These are phyloP conservation scores for Dicerorhinus sumatrensis DNA, from an alignment of 2,113 vertebrate species.

Conservation along the genomic window DNA sequence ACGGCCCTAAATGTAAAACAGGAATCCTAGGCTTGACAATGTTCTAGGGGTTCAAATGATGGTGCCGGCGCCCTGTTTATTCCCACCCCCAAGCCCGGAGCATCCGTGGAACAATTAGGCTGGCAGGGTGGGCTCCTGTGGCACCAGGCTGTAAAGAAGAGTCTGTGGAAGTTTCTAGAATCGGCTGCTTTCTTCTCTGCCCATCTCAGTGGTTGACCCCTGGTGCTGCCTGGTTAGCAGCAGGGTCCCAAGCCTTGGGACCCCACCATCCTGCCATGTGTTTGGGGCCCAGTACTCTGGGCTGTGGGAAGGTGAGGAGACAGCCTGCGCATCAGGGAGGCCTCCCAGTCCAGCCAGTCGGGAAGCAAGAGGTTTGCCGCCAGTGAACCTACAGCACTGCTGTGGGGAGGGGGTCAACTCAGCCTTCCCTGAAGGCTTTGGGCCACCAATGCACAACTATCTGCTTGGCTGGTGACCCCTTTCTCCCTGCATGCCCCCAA, in stretches of 20 bases:
- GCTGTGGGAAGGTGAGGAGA: neutral
- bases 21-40: neutral
- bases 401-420: neutral
- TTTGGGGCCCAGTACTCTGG: no score
- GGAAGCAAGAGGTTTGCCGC: neutral
- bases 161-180: neutral
- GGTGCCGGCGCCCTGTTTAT: rapidly evolving
- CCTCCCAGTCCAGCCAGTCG: neutral
- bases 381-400: neutral
- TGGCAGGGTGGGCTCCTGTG: rapidly evolving
- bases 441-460: neutral
- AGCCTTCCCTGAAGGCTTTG: neutral
- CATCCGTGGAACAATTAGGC: rapidly evolving
- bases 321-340: no score
- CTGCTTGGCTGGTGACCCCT: neutral
- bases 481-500: rapidly evolving
- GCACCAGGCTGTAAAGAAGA: neutral
- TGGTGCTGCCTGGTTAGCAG: neutral
- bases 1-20: neutral
- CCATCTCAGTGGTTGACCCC: neutral
- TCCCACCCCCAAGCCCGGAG: no score
- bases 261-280: neutral
- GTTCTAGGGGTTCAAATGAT: rapidly evolving
- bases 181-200: neutral
- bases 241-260: neutral